Percentiles rank a stretch among this genome's conserved stretches.
These are phyloP conservation scores for Eueides isabella DNA, from an alignment of 1,140 invertebrate species.

Conservation along the genomic window DNA sequence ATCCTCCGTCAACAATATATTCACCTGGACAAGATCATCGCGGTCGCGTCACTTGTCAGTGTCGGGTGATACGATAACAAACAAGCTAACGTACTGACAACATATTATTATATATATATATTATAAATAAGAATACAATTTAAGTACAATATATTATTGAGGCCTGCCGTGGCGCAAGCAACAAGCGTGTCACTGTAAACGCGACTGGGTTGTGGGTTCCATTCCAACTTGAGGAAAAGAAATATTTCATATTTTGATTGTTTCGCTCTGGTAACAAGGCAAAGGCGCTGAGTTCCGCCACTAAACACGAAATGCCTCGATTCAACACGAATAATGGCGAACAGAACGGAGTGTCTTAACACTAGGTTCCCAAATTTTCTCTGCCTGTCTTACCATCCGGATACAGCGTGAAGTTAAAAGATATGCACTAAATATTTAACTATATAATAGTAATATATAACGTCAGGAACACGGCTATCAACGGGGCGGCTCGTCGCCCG, in stretches of 20 bases:
- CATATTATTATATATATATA: background rate
- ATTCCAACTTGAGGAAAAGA: background rate
- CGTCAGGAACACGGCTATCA: background rate
- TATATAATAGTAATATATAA: background rate
- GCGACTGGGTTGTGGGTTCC: background rate
- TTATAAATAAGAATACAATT: background rate
- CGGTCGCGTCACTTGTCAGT: background rate
- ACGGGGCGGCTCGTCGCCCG: constrained; percentile 6
- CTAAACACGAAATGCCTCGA: too few species aligned
- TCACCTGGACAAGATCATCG: background rate
- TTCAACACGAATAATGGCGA: too few species aligned
- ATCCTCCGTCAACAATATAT: background rate
- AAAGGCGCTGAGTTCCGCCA: too few species aligned
- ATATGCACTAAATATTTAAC: background rate
- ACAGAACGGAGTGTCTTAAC: too few species aligned
- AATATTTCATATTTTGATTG: too few species aligned
- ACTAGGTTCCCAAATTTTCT: too few species aligned
- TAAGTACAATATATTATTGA: too few species aligned
- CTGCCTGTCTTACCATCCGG: too few species aligned
- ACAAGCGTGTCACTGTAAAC: too few species aligned
- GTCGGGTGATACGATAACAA: background rate
- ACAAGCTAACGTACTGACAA: background rate
- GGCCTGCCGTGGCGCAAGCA: too few species aligned
- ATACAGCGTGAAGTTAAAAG: too few species aligned
- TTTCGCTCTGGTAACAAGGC: too few species aligned